phyloP scores from a whole-genome alignment of 2,888 invertebrate species.

The Oligia latruncula region DNA sequence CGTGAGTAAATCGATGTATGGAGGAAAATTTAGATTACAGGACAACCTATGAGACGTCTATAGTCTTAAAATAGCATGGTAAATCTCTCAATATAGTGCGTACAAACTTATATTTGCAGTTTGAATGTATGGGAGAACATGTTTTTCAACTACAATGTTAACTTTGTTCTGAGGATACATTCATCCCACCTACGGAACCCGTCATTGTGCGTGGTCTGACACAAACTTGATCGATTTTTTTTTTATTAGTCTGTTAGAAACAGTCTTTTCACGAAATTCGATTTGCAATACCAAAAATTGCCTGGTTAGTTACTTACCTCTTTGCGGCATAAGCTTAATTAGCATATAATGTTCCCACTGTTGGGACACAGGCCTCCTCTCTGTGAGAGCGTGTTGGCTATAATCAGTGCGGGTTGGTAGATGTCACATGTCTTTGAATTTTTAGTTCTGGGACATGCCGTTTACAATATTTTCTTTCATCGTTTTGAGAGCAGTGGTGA shows the following conservation, averaged over 20 bases:
- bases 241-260: too few species aligned
- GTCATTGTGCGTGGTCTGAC: too few species aligned
- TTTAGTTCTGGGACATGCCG: background rate
- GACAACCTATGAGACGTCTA: too few species aligned
- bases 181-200: too few species aligned
- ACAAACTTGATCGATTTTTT: too few species aligned
- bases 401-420: background rate
- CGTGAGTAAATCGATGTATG: too few species aligned
- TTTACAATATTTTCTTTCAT: background rate
- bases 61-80: too few species aligned
- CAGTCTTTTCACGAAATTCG: background rate
- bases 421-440: too few species aligned
- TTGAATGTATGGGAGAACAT: background rate
- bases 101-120: background rate
- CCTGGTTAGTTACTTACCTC: background rate
- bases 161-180: too few species aligned
- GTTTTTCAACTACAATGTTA: background rate
- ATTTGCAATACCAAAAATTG: conserved; percentile 14
- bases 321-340: background rate
- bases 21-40: too few species aligned
- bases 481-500: background rate
- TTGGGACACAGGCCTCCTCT: background rate
- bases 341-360: background rate
- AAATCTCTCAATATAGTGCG: too few species aligned
- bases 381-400: background rate